These are phyloP conservation scores for Micrasema minimum DNA, from an alignment of 1,140 invertebrate genomes.

Conservation along the genomic window DNA sequence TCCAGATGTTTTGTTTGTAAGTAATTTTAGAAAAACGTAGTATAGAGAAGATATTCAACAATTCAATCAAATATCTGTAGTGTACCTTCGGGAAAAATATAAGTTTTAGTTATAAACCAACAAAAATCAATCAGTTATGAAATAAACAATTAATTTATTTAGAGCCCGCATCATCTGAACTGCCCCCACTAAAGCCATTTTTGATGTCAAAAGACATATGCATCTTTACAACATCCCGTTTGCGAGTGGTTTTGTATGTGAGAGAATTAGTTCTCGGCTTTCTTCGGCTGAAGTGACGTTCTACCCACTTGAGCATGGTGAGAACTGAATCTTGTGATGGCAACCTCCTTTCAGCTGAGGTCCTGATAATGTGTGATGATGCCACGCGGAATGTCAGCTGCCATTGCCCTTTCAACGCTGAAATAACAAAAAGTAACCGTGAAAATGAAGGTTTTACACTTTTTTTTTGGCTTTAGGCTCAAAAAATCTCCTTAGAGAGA, in stretches of 20 bases:
- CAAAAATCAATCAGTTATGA: no score
- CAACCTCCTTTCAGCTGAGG: constrained; percentile 84
- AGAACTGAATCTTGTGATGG: constrained; percentile 89
- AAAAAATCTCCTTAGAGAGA: no score
- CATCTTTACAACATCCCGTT: constrained; percentile 75
- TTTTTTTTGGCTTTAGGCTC: no score
- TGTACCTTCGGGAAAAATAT: no score
- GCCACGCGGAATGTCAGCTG: constrained; percentile 89
- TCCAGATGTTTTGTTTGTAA: no score
- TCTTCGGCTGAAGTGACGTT: constrained; percentile 81
- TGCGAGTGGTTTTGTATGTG: constrained; percentile 69
- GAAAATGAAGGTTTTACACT: no score
- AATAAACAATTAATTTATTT: no score
- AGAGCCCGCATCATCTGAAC: constrained; percentile 43
- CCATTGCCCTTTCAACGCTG: constrained; percentile 91
- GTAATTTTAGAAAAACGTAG: no score
- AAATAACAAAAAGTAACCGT: constrained; percentile 22
- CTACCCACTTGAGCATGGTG: constrained; percentile 90
- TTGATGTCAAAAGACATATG: constrained; percentile 75
- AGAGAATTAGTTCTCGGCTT: constrained; percentile 73
- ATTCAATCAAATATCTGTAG: no score
- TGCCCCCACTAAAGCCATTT: constrained; percentile 37
- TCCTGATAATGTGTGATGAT: constrained; percentile 85
- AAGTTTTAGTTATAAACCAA: no score
- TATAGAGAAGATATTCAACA: no score